Conservation (phyloP, 2,113 vertebrate genomes). For the Elgaria multicarinata region DNA sequence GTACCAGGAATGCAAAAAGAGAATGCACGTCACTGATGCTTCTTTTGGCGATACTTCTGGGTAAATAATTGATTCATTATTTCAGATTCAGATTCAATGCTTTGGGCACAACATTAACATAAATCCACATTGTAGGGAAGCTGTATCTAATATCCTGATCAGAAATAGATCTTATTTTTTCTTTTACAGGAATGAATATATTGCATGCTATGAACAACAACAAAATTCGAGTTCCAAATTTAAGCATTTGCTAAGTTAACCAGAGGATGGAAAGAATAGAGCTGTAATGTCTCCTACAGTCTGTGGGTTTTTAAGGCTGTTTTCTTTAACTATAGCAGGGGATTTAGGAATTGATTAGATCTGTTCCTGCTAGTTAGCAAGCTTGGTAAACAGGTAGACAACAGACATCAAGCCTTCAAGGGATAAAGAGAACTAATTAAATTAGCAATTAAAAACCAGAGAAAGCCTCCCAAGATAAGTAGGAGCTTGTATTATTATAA, state of each 20-base stretch:
- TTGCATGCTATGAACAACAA: neutral
- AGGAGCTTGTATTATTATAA: neutral
- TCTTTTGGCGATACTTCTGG: neutral
- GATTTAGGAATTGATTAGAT: constrained; percentile 1
- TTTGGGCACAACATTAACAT: neutral
- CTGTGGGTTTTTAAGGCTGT: neutral
- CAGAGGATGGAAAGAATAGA: constrained; percentile 12
- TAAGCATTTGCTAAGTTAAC: neutral
- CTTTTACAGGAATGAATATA: neutral
- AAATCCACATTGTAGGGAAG: too few relatives aligned
- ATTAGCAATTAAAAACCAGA: constrained; percentile 20
- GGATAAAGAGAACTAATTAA: constrained; percentile 13
- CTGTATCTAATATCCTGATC: neutral
- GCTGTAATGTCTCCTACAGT: neutral
- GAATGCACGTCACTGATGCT: neutral
- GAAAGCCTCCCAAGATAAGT: neutral
- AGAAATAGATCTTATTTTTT: neutral
- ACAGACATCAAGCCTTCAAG: neutral
- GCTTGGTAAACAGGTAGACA: constrained; percentile 7
- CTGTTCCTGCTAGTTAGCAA: neutral
- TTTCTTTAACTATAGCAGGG: neutral
- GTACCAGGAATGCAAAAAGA: neutral
- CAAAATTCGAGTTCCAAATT: neutral
- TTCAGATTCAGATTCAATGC: neutral
- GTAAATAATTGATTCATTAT: neutral